Conservation (phyloP, 1,140 invertebrate genomes). For the Pantala flavescens region DNA sequence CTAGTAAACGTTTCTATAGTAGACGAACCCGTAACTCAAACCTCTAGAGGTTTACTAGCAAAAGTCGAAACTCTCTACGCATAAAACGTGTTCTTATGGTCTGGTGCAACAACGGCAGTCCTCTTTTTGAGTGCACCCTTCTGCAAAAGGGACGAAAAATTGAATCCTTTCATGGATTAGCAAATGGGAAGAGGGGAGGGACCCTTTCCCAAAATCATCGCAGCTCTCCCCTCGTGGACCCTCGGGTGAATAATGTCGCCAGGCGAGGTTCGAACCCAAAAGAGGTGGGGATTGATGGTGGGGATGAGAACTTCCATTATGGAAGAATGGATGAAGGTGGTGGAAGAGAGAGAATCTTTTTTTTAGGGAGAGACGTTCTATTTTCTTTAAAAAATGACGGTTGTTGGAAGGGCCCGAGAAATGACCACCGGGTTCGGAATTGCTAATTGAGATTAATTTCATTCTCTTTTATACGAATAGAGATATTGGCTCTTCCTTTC, state of each 20-base stretch:
- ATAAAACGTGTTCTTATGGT: too few species aligned
- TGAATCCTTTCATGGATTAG: slow-evolving; percentile 1
- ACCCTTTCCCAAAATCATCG: neutral
- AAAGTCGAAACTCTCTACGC: too few species aligned
- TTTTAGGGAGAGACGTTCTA: neutral
- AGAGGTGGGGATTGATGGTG: neutral
- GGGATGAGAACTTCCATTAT: neutral
- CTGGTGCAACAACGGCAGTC: too few species aligned
- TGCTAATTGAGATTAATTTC: too few species aligned
- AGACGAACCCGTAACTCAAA: too few species aligned
- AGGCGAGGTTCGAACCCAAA: neutral
- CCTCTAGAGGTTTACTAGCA: too few species aligned
- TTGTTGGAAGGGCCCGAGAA: too few species aligned
- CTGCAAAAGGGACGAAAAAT: neutral
- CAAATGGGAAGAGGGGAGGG: slow-evolving; percentile 3
- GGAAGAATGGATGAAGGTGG: neutral
- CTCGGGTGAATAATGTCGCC: neutral
- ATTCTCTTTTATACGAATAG: too few species aligned
- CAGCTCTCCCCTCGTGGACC: neutral
- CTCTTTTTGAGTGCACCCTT: neutral
- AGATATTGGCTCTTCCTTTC: too few species aligned
- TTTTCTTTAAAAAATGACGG: too few species aligned
- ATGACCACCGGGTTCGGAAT: too few species aligned
- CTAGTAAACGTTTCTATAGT: too few species aligned
- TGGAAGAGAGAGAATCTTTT: neutral